Conservation (phyloP, 2,888 invertebrate species). For the Megaustenia siamemsis region DNA sequence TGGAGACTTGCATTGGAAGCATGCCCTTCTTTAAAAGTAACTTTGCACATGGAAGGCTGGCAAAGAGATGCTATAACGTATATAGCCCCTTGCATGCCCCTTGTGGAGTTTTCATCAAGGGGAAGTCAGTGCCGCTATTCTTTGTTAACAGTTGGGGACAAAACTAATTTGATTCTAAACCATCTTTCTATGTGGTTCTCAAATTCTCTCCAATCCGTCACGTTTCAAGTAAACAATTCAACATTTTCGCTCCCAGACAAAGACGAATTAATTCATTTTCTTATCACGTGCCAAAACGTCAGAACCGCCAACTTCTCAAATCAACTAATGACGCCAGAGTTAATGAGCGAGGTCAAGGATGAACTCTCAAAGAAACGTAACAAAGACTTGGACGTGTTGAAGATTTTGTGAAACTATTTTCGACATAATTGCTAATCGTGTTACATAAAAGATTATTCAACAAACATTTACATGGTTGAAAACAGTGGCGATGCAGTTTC, state of each 20-base stretch:
- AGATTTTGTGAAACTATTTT: neutral
- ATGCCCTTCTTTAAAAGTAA: conserved; percentile 33
- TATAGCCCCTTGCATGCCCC: conserved; percentile 26
- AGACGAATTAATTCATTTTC: conserved; percentile 3
- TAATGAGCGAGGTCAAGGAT: neutral
- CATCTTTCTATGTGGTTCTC: conserved; percentile 26
- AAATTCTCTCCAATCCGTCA: neutral
- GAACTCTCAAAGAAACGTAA: neutral
- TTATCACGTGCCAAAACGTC: conserved; percentile 6
- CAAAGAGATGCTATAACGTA: neutral
- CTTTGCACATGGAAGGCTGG: conserved; percentile 39
- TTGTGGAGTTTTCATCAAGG: neutral
- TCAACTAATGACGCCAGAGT: conserved; percentile 5
- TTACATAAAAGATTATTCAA: no score
- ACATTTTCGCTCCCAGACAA: neutral
- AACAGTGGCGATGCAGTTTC: no score
- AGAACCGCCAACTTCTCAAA: conserved; percentile 7
- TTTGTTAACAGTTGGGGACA: neutral
- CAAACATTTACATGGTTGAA: no score
- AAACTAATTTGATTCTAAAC: conserved; percentile 10
- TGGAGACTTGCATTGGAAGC: conserved; percentile 16
- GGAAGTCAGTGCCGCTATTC: conserved; percentile 39
- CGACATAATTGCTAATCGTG: no score
- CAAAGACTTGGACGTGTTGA: neutral
- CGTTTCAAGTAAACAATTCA: neutral